Percentiles rank a stretch among this genome's conserved stretches.
phyloP scores from a whole-genome alignment of 1,140 invertebrate genomes.

The Tetraneura akinire region DNA sequence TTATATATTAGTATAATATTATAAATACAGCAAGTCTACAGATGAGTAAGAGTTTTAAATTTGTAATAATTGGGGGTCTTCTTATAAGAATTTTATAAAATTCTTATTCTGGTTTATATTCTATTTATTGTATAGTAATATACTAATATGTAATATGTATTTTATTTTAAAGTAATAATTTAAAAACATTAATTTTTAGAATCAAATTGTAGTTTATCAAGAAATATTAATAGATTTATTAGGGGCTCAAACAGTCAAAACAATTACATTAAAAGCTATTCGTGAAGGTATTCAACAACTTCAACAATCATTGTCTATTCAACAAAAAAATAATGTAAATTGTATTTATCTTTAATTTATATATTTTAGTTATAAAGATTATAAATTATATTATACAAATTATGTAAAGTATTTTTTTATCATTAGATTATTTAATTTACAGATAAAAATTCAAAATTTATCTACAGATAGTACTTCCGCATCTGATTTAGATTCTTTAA shows the following conservation, averaged over 20 bases:
- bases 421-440: neutral
- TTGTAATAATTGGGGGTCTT: too few species aligned
- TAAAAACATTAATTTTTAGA: neutral
- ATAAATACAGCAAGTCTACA: too few species aligned
- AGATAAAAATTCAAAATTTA: slow-evolving; percentile 14
- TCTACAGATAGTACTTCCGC: neutral
- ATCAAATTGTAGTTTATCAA: slow-evolving; percentile 8
- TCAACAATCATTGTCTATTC: neutral
- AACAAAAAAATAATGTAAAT: slow-evolving; percentile 26
- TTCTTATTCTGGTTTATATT: too few species aligned
- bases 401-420: neutral
- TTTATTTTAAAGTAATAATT: too few species aligned
- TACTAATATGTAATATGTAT: too few species aligned
- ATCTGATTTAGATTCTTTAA: neutral
- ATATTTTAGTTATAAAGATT: neutral
- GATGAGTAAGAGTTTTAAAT: too few species aligned
- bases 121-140: too few species aligned
- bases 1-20: too few species aligned
- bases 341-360: neutral
- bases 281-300: neutral
- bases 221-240: slow-evolving; percentile 9
- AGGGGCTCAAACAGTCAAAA: slow-evolving; percentile 12
- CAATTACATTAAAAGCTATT: slow-evolving; percentile 6
- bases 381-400: neutral
- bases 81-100: too few species aligned